Percentiles rank a stretch among this genome's conserved stretches.
phyloP scores from a whole-genome alignment of 2,888 invertebrate species.

The Deilephila porcellus region DNA sequence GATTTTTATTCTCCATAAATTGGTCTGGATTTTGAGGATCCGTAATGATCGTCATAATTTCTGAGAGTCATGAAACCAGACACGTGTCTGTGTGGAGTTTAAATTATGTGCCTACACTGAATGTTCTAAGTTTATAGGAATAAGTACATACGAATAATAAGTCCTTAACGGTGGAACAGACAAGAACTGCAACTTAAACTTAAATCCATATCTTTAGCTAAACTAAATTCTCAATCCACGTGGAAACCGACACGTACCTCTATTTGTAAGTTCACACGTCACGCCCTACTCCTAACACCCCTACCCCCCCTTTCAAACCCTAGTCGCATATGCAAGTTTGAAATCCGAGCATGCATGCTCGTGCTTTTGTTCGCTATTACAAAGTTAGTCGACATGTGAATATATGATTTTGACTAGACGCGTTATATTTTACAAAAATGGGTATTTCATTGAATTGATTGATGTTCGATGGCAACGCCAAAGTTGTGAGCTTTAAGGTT shows the following conservation, averaged over 20 bases:
- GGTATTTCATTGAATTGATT: neutral
- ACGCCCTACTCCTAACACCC: neutral
- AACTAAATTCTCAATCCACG: conserved; percentile 26
- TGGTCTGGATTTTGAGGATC: no score
- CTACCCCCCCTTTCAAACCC: neutral
- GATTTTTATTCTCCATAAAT: no score
- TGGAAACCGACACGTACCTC: conserved; percentile 7
- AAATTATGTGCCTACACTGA: no score
- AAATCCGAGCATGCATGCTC: conserved; percentile 14
- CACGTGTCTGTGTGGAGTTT: no score
- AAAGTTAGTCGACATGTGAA: conserved; percentile 34
- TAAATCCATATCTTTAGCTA: neutral
- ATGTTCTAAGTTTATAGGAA: neutral
- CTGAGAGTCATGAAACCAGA: no score
- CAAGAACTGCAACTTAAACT: neutral
- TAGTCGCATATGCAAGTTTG: conserved; percentile 31
- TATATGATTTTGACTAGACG: neutral
- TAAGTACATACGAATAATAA: no score
- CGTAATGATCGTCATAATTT: no score
- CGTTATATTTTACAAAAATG: neutral
- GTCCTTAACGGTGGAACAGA: neutral
- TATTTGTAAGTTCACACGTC: conserved; percentile 19
- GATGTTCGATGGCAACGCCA: no score
- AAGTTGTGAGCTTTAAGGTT: no score
- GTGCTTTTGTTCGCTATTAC: conserved; percentile 38